Evolutionary conservation across 2,888 invertebrate species (phyloP), one percentile per base, ranked within the genome.

Genomic region (Tuberolachnus salignus): DNA sequence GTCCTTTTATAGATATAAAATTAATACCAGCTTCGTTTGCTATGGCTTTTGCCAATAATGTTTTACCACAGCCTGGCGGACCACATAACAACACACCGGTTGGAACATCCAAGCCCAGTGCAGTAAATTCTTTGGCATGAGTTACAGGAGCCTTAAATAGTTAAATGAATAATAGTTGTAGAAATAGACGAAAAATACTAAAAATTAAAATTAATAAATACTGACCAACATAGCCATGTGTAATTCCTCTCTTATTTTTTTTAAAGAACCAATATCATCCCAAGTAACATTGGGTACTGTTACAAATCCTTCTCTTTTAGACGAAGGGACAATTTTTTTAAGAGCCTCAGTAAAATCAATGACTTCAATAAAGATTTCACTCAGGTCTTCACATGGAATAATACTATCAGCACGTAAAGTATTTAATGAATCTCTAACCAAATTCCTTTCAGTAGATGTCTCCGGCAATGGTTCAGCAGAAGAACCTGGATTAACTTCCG

Each of bases 1-100:
- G 98, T 19, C 99, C 99, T 87, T 98, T 99, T 1, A 99, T 97
- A 10, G 97, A 97, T 83, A 99, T 97, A 84, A 99, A 99, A 87
- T 98, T 99, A 57, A 99, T 94, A 49, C 97, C 97, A 55, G 98
- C 96, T 87, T 99, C 98, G 87, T 98, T 98, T 0, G 99, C 98
- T 55, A 99, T 92, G 34, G 98, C 99, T 88, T 99, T 99, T 1
- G 98, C 99, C 72, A 99, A 86, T 44, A 99, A 88, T 0, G 99
- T 99, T 88, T 99, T 99, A 69, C 94, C 94, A 85, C 94, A 94
- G 74, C 98, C 98, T 8, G 98, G 98, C 9, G 99, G 99, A 0
- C 99, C 98, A 85, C 96, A 98, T 2, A 99, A 88, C 81, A 99
- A 86, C 4, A 99, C 92, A 53, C 98, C 98, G 75, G 95, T 93